Evolutionary conservation across 2,113 vertebrate genomes (phyloP), one percentile per base, ranked within the genome.

Genomic region (Sapayoa aenigma): DNA sequence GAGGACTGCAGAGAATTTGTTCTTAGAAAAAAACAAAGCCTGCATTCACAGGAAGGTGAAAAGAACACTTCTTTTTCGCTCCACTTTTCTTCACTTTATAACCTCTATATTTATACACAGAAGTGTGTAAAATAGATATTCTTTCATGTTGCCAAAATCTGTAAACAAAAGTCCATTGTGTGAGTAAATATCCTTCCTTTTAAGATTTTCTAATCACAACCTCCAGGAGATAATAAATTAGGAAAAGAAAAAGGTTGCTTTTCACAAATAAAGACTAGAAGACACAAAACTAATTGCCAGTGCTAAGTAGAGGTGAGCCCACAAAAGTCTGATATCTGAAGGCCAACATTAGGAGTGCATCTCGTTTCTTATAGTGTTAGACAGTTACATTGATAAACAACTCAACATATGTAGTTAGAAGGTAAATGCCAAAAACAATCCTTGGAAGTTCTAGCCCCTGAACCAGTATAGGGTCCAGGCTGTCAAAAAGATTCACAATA

Each of bases 191-290:
- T 95, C 23, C 66, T 96, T 60, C 97, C 92, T 84, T 94, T 98
- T 23, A 97, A 97, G 25, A 97, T 23, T 96, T 71, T 97, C 90
- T 53, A 98, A 95, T 93, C 97, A 95, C 55, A 97, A 94, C 21
- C 98, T 98, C 85, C 93, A 98, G 95, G 27, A 96, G 94, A 9
- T 97, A 95, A 60, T 94, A 44, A 27, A 50, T 42, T 35, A 87
- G 28, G 59, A 68, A 87, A 86, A 77, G 14, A 14, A 73, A 77
- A 80, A 69, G 15, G 12, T 31, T 79, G 16, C 24, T 91, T 80
- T 87, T 68, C 47, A 77, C 8, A 33, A 72, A 33, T 60, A 35
- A 59, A 58, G 66, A 14, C 22, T 53, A 18, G 50, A 62, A 86
- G 49, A 66, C 11, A 73, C 19, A 55, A 90, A 76, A 50, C 24